Base-by-base conservation (phyloP, 2,113 vertebrate species). In the Trogon melanurus region DNA sequence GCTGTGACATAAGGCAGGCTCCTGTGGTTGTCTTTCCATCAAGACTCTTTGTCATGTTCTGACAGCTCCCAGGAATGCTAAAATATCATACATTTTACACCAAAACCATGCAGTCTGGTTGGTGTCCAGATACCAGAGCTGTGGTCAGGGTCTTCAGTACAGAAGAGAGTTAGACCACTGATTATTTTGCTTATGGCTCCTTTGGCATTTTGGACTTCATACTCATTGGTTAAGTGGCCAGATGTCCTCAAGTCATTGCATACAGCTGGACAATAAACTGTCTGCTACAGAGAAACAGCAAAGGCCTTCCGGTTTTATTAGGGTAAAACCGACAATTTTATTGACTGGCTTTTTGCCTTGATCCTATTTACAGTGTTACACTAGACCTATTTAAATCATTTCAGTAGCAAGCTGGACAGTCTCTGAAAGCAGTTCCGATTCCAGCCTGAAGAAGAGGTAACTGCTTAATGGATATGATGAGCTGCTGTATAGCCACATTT, bases 191-290 rank as follows among this genome's bases (percentile, higher is more conserved):
- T 87, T 60, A 80, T 26, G 56, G 48, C 25, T 80, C 53, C 56
- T 93, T 56, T 92, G 79, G 48, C 16, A 1, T 61, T 92, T 61
- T 57, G 79, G 70, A 72, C 25, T 80, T 81, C 23, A 48, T 78
- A 50, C n/a, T 72, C 62, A 13, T 0, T 71, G 65, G 57, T 74
- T 92, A 67, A 93, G 76, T 60, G 89, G 58, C 88, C 95, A 95
- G 91, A 87, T 96, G 91, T 93, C 88, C 84, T 81, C 54, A 91
- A 87, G 86, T 75, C 4, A 8, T 81, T 72, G 47, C 25, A 41
- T 91, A 66, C 92, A 96, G 88, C 76, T 92, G 88, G 73, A 87
- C 91, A 79, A 94, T 95, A 93, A 89, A 96, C 60, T 82, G 32
- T 19, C 50, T 85, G 73, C 89, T 78, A 25, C 62, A 79, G 83